Evolutionary conservation across 2,113 vertebrate species (phyloP), one percentile per base, ranked within the genome.

Genomic region (Monarcha castaneiventris): DNA sequence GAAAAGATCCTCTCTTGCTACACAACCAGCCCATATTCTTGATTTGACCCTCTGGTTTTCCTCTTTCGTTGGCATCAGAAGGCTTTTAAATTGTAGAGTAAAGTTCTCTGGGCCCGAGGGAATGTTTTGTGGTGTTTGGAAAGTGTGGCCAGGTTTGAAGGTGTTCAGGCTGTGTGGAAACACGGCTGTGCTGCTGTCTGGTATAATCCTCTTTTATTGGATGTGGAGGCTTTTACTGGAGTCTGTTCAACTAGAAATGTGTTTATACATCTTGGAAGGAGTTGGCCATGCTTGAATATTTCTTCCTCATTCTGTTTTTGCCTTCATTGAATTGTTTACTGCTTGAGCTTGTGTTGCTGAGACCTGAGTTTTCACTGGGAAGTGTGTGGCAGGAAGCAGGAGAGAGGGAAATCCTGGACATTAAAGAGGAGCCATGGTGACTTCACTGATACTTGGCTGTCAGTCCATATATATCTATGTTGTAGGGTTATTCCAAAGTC

Each of bases 111-210:
- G 92, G 97, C 97, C 97, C 0, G 39, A 97, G 96, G 98, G 97
- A 95, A 81, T 98, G 67, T 95, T 98, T 97, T 97, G 97, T 96
- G 98, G 98, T 84, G 48, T 82, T 91, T 95, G 95, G 96, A 39
- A 74, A 97, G 96, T 71, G 97, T 97, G 97, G 90, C 95, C 76
- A 37, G 88, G 95, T 93, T 95, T 90, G 94, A 64, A 96, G 96
- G 91, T 96, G 52, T 68, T 90, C 33, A 1, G 76, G 80, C 82
- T 79, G 39, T 91, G 94, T 83, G 92, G 94, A 92, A 97, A 69
- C 55, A 85, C 0, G 46, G 79, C 88, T 59, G 16, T 61, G 62
- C 72, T 73, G 3, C 76, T 93, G 27, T 30, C 43, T 90, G 72
- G 8, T 76, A 1, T 92, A 35, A 84, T 95, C 56, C 71, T 86